Base-by-base conservation (phyloP, 2,888 invertebrate species). In the Rugalucina vietnamica region DNA sequence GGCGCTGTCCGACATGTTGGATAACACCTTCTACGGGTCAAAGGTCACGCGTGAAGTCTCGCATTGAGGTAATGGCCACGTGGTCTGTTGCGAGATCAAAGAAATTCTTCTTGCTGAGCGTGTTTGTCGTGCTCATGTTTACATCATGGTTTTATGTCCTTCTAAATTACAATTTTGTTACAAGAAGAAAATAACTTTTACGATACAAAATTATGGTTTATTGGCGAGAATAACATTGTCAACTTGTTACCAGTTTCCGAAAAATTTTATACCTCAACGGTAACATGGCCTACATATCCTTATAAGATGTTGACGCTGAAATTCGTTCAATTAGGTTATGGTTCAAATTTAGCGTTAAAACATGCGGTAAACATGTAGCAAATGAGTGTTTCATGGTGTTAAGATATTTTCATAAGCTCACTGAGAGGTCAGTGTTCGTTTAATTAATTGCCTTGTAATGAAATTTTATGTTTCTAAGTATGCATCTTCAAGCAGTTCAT, bases 1-100 rank as follows among this genome's bases (percentile, higher is more conserved):
- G 57, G 57, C 57, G 65, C 32, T 65, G 65, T 65, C 65, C 65
- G 27, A 65, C 65, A 65, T 18, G 14, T n/a, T 34, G 18, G 65
- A 34, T 34, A 8, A 65, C 65, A 65, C 4, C 10, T n/a, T 34
- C 1, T 32, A 34, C 34, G 65, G 5, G 32, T 34, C 32, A 34
- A 29, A 65, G 65, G 65, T 65, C 65, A 24, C 65, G 14, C n/a
- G 24, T 4, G 60, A 60, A 60, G 60, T 65, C 65, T 65, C 65
- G 65, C 27, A 60, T 34, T 43, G 10, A 32, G 32, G 34, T 65
- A 18, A 10, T 34, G 18, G 65, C 34, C 65, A 65, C 65, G 18
- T 65, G 65, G 34, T 34, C 34, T 29, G 65, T 32, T 18, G 34
- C 65, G 65, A 65, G 65, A 65, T 65, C 65, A 65, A 65, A 65